A percentile compares a stretch with the other conserved stretches of the same genome.
Conservation (phyloP, 2,113 vertebrate species). For the Theropithecus gelada region DNA sequence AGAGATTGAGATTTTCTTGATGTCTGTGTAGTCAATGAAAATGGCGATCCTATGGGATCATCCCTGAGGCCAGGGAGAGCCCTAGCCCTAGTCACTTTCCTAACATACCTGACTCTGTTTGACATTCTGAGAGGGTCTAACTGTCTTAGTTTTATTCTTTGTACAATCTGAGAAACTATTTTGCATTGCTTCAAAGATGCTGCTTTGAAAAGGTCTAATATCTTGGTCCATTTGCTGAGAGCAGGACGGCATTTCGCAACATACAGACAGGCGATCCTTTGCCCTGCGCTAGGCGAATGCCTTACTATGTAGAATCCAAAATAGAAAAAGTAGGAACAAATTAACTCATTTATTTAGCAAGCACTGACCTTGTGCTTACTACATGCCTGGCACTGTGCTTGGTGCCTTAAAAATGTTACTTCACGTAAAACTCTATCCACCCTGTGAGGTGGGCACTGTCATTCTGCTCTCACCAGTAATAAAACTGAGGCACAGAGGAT, state of each 20-base stretch:
- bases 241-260: not conserved
- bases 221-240: not conserved
- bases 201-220: not conserved
- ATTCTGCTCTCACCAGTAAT: not conserved
- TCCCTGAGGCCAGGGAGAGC: not conserved
- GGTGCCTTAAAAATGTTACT: not conserved
- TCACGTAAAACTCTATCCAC: not conserved
- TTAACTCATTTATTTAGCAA: not conserved
- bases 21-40: no score
- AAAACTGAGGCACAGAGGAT: not conserved
- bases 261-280: not conserved
- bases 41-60: no score
- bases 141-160: not conserved
- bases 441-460: not conserved
- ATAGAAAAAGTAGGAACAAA: not conserved
- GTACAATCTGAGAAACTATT: no score
- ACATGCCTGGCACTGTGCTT: not conserved
- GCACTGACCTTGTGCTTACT: not conserved
- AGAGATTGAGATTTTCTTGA: not conserved
- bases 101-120: not conserved
- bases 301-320: not conserved
- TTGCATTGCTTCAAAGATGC: not conserved
- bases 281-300: not conserved
- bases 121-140: accelerated
- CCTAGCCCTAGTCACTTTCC: not conserved